Evolutionary conservation across 2,113 vertebrate species (phyloP).

Genomic region (Plecturocebus donacophilus): DNA sequence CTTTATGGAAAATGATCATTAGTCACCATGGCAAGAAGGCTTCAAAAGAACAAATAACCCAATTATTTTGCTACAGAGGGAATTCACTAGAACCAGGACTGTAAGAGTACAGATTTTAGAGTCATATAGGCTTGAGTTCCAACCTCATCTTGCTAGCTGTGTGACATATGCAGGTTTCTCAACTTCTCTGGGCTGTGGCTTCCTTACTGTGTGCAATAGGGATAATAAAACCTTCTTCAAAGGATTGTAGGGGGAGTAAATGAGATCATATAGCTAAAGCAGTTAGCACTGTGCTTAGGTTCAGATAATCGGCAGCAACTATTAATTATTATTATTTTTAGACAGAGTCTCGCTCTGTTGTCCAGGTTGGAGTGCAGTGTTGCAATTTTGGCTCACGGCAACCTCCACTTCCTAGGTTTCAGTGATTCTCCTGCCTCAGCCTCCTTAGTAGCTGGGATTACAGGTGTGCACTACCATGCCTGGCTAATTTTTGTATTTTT

Average conservation of each 20-base stretch:
- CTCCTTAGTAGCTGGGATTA: too few relatives aligned
- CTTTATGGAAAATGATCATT: conserved; percentile 78
- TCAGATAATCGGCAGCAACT: not conserved
- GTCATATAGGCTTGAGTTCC: not conserved
- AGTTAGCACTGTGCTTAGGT: not conserved
- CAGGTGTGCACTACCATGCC: too few relatives aligned
- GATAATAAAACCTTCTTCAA: not conserved
- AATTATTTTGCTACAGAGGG: conserved; percentile 42
- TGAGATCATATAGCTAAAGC: not conserved
- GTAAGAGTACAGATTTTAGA: not conserved
- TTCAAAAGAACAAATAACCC: conserved; percentile 65
- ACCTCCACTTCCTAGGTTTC: too few relatives aligned
- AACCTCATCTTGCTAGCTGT: not conserved
- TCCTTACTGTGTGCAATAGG: not conserved
- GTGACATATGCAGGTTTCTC: not conserved
- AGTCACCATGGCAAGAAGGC: conserved; percentile 74
- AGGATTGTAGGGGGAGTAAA: not conserved
- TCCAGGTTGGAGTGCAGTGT: too few relatives aligned
- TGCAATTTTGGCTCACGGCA: too few relatives aligned
- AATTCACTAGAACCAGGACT: not conserved
- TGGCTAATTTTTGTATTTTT: too few relatives aligned
- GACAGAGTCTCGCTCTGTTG: too few relatives aligned
- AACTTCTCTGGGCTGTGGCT: not conserved
- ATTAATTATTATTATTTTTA: too few relatives aligned
- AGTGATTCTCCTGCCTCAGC: too few relatives aligned